Evolutionary conservation across 1,140 invertebrate species (phyloP), one percentile per base, ranked within the genome.

Genomic region (Drosophila pseudoobscura): DNA sequence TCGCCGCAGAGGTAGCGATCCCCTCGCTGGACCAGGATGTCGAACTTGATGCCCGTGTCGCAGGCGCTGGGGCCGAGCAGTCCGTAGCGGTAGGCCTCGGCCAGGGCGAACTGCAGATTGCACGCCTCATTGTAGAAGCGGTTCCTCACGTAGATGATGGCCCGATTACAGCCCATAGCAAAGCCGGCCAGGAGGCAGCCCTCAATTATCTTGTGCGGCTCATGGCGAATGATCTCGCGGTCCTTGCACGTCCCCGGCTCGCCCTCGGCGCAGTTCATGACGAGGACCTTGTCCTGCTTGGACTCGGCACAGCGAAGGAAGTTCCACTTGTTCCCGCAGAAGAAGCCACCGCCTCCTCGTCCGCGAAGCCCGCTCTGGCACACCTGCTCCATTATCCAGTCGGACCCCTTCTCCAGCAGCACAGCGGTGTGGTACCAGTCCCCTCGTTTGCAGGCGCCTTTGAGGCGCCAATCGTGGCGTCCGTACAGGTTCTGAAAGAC

Each of bases 1-100:
- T 99, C 99, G n/a, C 99, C 99, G 92, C 98, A 99, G 87, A 99
- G 99, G 89, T 99, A 99, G 0, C 98, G 98, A 50, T 98, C 98
- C 53, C 99, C 99, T 0, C 82, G 74, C 92, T 99, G 98, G 71
- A 99, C 96, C 89, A 96, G 99, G 0, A 99, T 96, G 92, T 99
- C 98, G 92, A 99, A 99, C 91, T 99, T 97, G 91, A 97, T 99
- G 0, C 98, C 98, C 35, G 97, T 97, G 3, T 96, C 96, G 91
- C 98, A 99, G 0, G 98, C 96, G 93, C 99, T 98, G 91, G 98
- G 98, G 6, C 99, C 99, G 60, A 99, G 94, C 0, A 98, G 93
- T 26, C 98, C 98, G 47, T 96, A 96, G 92, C 98, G 95, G 91
- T 99, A 99, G 6, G 98, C 98, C 94, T 99, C 98, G 76, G 97